These are phyloP conservation scores for Leucosticte australis DNA, from an alignment of 2,113 vertebrate genomes.

Conservation along the genomic window DNA sequence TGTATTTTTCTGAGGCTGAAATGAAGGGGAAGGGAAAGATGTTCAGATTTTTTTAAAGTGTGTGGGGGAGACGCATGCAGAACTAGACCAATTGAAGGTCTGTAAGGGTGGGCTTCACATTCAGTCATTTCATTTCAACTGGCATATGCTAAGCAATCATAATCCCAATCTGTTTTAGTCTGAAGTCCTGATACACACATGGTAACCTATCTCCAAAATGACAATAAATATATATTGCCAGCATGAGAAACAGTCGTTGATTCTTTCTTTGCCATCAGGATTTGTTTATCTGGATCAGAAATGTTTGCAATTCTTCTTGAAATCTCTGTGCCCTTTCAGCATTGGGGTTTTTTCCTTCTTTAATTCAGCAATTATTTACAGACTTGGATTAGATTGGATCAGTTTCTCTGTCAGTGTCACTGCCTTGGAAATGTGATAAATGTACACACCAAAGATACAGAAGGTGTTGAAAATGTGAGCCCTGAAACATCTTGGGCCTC, in stretches of 20 bases:
- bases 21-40: background rate
- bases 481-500: background rate
- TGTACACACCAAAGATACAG: background rate
- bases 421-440: background rate
- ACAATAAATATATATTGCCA: conserved; percentile 69
- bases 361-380: background rate
- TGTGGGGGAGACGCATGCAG: background rate
- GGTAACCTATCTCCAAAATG: conserved; percentile 55
- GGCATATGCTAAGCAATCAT: background rate
- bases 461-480: background rate
- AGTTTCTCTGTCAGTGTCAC: background rate
- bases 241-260: conserved; percentile 20
- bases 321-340: background rate
- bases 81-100: background rate
- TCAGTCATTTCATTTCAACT: background rate
- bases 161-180: background rate
- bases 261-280: background rate
- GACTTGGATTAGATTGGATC: background rate
- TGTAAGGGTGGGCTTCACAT: background rate
- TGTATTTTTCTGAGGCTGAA: conserved; percentile 3
- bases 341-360: background rate
- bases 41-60: background rate
- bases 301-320: background rate
- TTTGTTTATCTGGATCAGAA: background rate
- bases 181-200: conserved; percentile 34